These are phyloP conservation scores for Holotrichia oblita DNA, from an alignment of 1,140 invertebrate species.

Conservation along the genomic window DNA sequence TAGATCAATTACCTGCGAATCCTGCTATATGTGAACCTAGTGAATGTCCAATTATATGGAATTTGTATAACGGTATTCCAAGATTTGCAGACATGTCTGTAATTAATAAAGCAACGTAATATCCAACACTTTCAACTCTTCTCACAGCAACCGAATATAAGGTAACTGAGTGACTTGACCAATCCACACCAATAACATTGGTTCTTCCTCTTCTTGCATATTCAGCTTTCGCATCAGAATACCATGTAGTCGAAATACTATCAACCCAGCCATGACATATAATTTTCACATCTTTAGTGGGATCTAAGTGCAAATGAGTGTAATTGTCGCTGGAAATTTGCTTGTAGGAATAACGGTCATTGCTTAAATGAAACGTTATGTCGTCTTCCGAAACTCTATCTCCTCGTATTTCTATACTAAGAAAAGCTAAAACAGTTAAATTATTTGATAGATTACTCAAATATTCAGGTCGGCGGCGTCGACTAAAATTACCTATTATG, in stretches of 20 bases:
- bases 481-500: neutral
- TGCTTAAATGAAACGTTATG: neutral
- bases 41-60: conserved; percentile 58
- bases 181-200: conserved; percentile 37
- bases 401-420: neutral
- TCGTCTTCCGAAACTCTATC: neutral
- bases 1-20: conserved; percentile 11
- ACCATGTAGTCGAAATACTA: neutral
- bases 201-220: conserved; percentile 52
- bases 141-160: neutral
- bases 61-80: conserved; percentile 44
- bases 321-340: neutral
- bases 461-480: too few relatives aligned
- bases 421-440: neutral
- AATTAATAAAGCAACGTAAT: conserved; percentile 19
- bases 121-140: neutral
- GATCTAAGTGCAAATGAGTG: neutral
- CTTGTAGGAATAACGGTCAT: neutral
- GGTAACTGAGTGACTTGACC: neutral
- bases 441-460: neutral
- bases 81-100: neutral
- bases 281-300: neutral
- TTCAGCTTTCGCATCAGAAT: neutral
- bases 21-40: conserved; percentile 60
- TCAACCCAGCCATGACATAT: conserved; percentile 11